These are phyloP conservation scores for Cyanoderma ruficeps DNA, from an alignment of 2,113 vertebrate species.

Conservation along the genomic window DNA sequence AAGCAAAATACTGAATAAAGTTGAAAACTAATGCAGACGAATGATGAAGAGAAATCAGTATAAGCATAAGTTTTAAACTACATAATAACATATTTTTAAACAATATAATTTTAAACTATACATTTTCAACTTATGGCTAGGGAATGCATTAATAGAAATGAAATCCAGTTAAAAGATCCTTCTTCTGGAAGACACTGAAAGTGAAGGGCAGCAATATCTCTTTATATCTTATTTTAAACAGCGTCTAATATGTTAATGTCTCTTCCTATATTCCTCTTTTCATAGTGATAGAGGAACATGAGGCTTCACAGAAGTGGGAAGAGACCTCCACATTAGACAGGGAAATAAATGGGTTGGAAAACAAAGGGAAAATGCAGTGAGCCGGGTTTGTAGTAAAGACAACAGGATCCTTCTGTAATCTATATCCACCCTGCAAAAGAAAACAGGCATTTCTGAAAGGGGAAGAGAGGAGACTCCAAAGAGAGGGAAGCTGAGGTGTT, in stretches of 20 bases:
- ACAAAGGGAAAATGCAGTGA: not conserved
- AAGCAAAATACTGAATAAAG: not conserved
- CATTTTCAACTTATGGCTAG: not conserved
- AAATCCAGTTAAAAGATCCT: not conserved
- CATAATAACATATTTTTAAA: not conserved
- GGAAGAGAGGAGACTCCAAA: not conserved
- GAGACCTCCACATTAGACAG: not conserved
- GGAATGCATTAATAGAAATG: not conserved
- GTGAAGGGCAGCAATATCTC: not conserved
- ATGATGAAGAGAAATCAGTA: not conserved
- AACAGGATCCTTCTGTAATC: not conserved
- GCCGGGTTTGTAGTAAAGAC: not conserved
- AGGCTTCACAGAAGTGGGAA: not conserved
- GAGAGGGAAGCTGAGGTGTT: not conserved
- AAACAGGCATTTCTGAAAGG: not conserved
- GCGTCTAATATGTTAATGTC: not conserved
- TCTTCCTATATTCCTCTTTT: not conserved
- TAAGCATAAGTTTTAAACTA: not conserved
- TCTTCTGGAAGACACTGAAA: not conserved
- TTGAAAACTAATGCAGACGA: not conserved
- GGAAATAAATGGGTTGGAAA: not conserved
- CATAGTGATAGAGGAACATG: not conserved
- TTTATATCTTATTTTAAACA: not conserved
- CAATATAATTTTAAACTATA: too few species aligned
- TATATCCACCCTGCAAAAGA: not conserved